Conservation (phyloP, 1,140 invertebrate genomes). For the Anastrepha obliqua region DNA sequence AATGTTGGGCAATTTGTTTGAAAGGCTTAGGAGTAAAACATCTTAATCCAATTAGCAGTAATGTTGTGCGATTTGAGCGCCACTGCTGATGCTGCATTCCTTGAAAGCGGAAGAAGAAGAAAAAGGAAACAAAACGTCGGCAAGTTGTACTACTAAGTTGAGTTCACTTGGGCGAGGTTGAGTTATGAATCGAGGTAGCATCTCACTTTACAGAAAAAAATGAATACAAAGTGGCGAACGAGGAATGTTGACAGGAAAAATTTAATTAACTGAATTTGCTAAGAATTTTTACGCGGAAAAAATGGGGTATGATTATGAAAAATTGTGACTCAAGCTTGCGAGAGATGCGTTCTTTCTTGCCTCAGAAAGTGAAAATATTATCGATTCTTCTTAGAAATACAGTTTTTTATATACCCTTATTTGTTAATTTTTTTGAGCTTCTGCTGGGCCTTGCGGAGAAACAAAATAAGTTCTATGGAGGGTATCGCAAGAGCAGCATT, state of each 20-base stretch:
- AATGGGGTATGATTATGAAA: background rate
- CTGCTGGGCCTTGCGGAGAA: too few relatives aligned
- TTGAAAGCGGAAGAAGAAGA: background rate
- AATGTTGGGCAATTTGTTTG: slow-evolving; percentile 49
- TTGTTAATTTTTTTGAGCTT: too few relatives aligned
- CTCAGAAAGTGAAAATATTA: too few relatives aligned
- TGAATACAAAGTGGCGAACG: background rate
- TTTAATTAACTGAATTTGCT: background rate
- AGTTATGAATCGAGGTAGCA: background rate
- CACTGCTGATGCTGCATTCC: slow-evolving; percentile 30
- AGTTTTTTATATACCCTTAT: too few relatives aligned
- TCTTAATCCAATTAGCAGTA: slow-evolving; percentile 50
- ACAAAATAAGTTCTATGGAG: too few relatives aligned
- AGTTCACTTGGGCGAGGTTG: background rate
- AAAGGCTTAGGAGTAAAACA: slow-evolving; percentile 50
- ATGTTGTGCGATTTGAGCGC: slow-evolving; percentile 37
- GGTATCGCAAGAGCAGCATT: too few relatives aligned
- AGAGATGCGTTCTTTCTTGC: too few relatives aligned
- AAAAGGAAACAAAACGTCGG: background rate
- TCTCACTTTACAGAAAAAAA: background rate
- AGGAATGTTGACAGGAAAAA: background rate
- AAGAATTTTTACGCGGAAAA: background rate
- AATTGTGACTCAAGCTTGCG: background rate
- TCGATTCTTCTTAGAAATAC: too few relatives aligned
- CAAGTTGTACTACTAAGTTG: too few relatives aligned